Evolutionary conservation across 2,113 vertebrate genomes (phyloP), one percentile per base, ranked within the genome.

Genomic region (Leptobrachium ailaonicum): DNA sequence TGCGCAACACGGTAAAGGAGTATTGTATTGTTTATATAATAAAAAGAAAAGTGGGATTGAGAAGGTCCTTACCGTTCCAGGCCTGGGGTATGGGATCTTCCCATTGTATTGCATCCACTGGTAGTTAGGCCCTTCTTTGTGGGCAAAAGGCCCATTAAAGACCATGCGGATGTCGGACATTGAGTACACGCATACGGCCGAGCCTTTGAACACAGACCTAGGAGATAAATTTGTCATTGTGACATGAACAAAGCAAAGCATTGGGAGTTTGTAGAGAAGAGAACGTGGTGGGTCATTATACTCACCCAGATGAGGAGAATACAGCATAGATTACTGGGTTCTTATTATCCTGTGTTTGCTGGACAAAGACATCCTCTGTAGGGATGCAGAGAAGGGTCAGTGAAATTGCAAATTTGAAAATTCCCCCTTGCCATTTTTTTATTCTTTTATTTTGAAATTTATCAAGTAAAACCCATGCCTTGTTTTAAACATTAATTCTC

Each of bases 91-190:
- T 5, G 98, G 98, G 88, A 99, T 99, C 90, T 99, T 99, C 80
- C 97, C 97, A 0, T 94, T 93, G 88, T 96, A 99, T 41, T 97
- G 96, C 90, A 99, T 95, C 98, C 97, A 99, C 88, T 99, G 98
- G 88, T 99, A 99, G 88, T 98, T 98, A 84, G 97, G 98, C 9
- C 98, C 97, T 74, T 99, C 97, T 83, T 99, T 99, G 90, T 99
- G 98, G 0, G 98, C 98, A 3, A 99, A 99, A 62, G 98, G 98
- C 41, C 98, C 98, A 0, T 99, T 98, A 91, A 99, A 99, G 84
- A 99, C 97, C 95, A 98, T 98, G 10, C 98, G 96, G 62, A 99
- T 97, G 86, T 99, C 98, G 0, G 96, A 95, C 98, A 99, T 99
- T 64, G 97, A 98, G 91, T 99, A 99, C 75, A 99, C 96, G 2